phyloP scores from a whole-genome alignment of 2,113 vertebrate genomes.

The Sturnira hondurensis region DNA sequence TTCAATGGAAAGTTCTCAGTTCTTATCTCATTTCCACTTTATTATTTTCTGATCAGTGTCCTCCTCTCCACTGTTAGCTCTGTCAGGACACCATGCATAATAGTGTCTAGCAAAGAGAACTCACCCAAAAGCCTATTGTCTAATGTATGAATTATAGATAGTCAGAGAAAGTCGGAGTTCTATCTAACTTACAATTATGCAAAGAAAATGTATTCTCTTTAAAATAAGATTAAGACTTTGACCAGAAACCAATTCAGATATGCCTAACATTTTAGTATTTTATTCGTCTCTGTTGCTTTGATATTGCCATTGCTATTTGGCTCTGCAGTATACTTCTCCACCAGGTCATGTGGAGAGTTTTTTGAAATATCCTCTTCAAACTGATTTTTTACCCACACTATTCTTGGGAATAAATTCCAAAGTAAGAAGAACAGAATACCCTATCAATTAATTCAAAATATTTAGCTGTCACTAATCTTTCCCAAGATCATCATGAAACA shows the following conservation, averaged over 20 bases:
- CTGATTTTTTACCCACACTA: constrained; percentile 37
- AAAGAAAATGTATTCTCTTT: not conserved
- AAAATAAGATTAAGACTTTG: not conserved
- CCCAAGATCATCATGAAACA: not conserved
- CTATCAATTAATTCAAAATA: constrained; percentile 45
- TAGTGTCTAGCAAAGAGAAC: not conserved
- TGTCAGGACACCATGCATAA: not conserved
- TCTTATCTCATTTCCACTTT: not conserved
- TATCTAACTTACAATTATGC: not conserved
- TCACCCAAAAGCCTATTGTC: not conserved
- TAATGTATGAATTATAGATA: not conserved
- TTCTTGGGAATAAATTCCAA: constrained; percentile 30
- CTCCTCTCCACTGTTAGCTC: not conserved
- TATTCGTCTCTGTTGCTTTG: not conserved
- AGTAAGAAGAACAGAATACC: constrained; percentile 16
- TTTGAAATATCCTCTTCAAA: constrained; percentile 29
- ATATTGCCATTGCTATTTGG: not conserved
- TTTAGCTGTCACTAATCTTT: constrained; percentile 51
- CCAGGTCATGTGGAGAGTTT: not conserved
- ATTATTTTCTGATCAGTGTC: not conserved
- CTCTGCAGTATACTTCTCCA: not conserved
- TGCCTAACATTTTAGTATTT: not conserved
- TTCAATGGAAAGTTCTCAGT: not conserved
- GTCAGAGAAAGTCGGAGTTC: not conserved
- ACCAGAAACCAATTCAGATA: constrained; percentile 4